Evolutionary conservation across 2,888 invertebrate species (phyloP), one percentile per base, ranked within the genome.

Genomic region (Epinotia brunnichana): DNA sequence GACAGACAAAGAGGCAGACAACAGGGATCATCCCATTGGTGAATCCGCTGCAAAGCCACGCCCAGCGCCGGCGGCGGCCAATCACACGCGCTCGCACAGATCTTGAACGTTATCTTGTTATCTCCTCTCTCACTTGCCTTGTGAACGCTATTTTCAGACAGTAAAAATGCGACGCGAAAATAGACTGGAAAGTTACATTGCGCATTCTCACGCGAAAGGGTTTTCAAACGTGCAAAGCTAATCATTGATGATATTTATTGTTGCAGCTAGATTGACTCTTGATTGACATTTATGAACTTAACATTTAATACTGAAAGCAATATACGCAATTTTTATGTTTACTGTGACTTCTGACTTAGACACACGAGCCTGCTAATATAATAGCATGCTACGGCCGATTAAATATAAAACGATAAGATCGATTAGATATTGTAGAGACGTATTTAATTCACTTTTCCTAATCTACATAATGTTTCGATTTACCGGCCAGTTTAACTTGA

Each of bases 1-100:
- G 93, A 91, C 94, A 94, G 94, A 94, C 94, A 92, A 93, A 92
- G 91, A 92, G 90, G 91, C 87, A 92, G 92, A 93, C 91, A 92
- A 93, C 88, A 87, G 85, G 87, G 91, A 84, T 82, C 90, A 93
- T 93, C 93, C 91, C 90, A 94, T 94, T 94, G 94, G 94, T 93
- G 94, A 93, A 94, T 94, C 94, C 93, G 90, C 83, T 82, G 86
- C 83, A 87, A 82, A 82, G 89, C 90, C 89, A 89, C 93, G 93
- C 93, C 93, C 88, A 82, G 83, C 80, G 78, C 77, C 80, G 78
- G 78, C 85, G 82, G 78, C 86, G 83, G 74, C 92, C 92, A 92
- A 92, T 92, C 84, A 78, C 85, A 76, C 76, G 80, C 80, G 79
- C 84, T 87, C 87, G 85, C 90, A 94, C 91, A 94, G 94, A 93